Base-by-base conservation (phyloP, 2,888 invertebrate genomes). In the Noctua janthe region DNA sequence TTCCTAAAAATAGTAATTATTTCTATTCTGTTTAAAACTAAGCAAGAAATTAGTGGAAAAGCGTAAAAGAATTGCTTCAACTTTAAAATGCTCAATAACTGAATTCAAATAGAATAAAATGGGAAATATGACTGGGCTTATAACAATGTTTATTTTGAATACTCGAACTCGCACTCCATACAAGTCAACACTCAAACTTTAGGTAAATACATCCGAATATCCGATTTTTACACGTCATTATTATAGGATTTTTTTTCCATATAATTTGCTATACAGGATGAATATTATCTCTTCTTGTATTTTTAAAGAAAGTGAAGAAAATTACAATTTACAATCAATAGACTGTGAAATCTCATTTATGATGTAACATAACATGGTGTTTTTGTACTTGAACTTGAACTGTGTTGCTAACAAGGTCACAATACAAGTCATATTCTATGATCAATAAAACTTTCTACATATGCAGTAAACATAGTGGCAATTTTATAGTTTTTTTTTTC, bases 371-470 rank as follows among this genome's bases (percentile, higher is more conserved):
- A 51, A 11, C 15, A 15, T 62, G n/a, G 17, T 49, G 23, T 54
- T 67, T 56, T 43, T 76, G 54, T 49, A 59, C 70, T 66, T 39
- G 35, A n/a, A 67, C 23, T 39, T 59, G 81, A 71, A 76, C 67
- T 43, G 43, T 35, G 23, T 15, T 43, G n/a, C 43, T 11, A 11
- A 47, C 70, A 81, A 81, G 49, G 76, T 64, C 70, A 13, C 72
- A 47, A 79, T 47, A 35, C 20, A 49, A 73, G 6, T 74, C 17
- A 35, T 80, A 29, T 49, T 76, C 49, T 29, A 62, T 74, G 62
- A 66, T 76, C 64, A 76, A 66, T 59, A 66, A 39, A 71, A 76
- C 17, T 81, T 76, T 81, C 81, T 81, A 29, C 56, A 4, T 29
- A 69, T n/a, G 69, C n/a, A 1, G 29, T 49, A 64, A 35, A 56